These are phyloP conservation scores for Gambelia wislizenii DNA, from an alignment of 2,797 vertebrate species.

Conservation along the genomic window DNA sequence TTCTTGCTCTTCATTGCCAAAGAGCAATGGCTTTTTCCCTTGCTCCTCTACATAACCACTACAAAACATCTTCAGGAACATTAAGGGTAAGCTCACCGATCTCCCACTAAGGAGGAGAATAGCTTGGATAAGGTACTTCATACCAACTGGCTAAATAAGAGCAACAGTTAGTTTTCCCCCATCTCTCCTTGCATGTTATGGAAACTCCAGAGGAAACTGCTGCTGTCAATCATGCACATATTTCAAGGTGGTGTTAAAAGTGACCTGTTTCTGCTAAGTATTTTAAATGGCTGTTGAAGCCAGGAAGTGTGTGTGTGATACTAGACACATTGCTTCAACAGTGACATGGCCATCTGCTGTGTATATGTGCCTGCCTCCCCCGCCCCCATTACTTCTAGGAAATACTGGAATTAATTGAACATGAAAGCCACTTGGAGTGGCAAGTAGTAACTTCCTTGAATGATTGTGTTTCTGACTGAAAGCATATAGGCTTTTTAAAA, in stretches of 20 bases:
- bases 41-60: not conserved
- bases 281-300: not conserved
- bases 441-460: not conserved
- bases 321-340: not conserved
- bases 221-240: not conserved
- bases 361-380: not conserved
- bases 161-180: not conserved
- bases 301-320: not conserved
- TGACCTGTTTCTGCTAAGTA: not conserved
- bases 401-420: conserved; percentile 6
- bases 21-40: not conserved
- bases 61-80: not conserved
- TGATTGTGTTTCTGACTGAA: not conserved
- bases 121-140: not conserved
- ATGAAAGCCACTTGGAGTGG: not conserved
- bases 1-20: not conserved
- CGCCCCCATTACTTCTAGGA: not conserved
- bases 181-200: not conserved
- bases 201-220: not conserved
- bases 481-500: not conserved
- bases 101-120: not conserved
- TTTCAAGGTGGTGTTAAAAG: not conserved
- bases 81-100: not conserved
- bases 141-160: not conserved
- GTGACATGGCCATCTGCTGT: not conserved